Evolutionary conservation across 2,113 vertebrate species (phyloP), one percentile per base, ranked within the genome.

Genomic region (Myxocyprinus asiaticus): DNA sequence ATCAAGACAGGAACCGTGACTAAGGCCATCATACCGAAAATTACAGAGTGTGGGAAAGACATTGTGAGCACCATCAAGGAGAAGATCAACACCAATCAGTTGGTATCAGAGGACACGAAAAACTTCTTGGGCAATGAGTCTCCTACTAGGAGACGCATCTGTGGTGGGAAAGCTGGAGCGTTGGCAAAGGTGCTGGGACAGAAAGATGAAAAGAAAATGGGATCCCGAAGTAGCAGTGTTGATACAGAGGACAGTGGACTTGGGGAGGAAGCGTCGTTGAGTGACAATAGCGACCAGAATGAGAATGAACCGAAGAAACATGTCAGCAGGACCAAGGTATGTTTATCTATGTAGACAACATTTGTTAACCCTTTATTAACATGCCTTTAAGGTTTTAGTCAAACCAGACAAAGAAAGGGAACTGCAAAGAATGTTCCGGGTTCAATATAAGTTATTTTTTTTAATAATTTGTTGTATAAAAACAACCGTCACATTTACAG

Each of bases 211-310:
- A 88, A n/a, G 71, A 89, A 86, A 76, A 4, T 73, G 70, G 84
- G 83, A 9, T 92, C 89, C 0, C 86, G 91, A 56, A 88, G 88
- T 86, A 92, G 88, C 86, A 91, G 91, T 10, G 33, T 89, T 8
- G 93, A 94, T 67, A 89, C 91, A 0, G 92, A 92, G 76, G 93
- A 93, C 87, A 92, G 91, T 17, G 91, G 89, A 1, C 79, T 91
- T 11, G 93, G 90, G 5, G 92, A 93, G 68, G 91, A 93, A 48
- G 76, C 68, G 0, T 81, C 78, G 3, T 81, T 88, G 56, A 91
- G 88, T 1, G 91, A 89, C 77, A 85, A 85, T 79, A 61, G 67
- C 4, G 88, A 93, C 10, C 81, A 71, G 6, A 78, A 22, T 0
- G 82, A 87, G 3, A 5, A 11, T 10, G 11, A 45, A 15, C 12